Evolutionary conservation across 1,140 invertebrate genomes (phyloP).

Genomic region (Octopus sinensis): DNA sequence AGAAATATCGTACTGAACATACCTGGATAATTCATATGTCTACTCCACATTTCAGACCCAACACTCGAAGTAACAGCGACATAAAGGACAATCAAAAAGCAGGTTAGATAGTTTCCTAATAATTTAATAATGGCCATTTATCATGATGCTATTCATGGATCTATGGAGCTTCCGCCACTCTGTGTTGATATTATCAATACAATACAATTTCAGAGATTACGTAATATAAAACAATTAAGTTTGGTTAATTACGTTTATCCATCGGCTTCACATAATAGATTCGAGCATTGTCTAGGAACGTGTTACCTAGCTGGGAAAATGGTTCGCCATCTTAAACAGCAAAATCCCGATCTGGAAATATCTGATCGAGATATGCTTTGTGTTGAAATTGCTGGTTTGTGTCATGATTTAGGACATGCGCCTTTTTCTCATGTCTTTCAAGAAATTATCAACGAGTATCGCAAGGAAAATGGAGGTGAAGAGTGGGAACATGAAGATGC

Average conservation of each 20-base stretch:
- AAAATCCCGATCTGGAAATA: slow-evolving; percentile 60
- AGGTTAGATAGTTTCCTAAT: too few species aligned
- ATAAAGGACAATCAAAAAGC: too few species aligned
- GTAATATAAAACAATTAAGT: slow-evolving; percentile 64
- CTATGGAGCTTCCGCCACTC: slow-evolving; percentile 55
- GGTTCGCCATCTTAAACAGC: slow-evolving; percentile 41
- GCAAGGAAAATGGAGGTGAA: not conserved
- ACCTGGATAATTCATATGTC: too few species aligned
- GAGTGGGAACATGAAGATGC: slow-evolving; percentile 2
- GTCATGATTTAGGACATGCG: slow-evolving; percentile 66
- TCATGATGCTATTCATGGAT: slow-evolving; percentile 62
- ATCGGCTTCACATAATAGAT: slow-evolving; percentile 63
- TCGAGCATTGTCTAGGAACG: slow-evolving; percentile 66
- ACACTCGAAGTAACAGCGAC: too few species aligned
- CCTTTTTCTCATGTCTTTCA: slow-evolving; percentile 37
- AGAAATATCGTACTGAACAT: too few species aligned
- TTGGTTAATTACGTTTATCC: slow-evolving; percentile 62
- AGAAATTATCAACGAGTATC: not conserved
- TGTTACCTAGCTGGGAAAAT: slow-evolving; percentile 58
- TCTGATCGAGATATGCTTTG: slow-evolving; percentile 46
- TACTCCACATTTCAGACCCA: too few species aligned
- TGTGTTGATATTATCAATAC: slow-evolving; percentile 65
- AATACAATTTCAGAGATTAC: slow-evolving; percentile 65
- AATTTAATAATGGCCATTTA: slow-evolving; percentile 39
- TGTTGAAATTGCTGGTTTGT: slow-evolving; percentile 51